These are phyloP conservation scores for Galeopsomyia nigrocyanea DNA, from an alignment of 2,888 invertebrate species.

Conservation along the genomic window DNA sequence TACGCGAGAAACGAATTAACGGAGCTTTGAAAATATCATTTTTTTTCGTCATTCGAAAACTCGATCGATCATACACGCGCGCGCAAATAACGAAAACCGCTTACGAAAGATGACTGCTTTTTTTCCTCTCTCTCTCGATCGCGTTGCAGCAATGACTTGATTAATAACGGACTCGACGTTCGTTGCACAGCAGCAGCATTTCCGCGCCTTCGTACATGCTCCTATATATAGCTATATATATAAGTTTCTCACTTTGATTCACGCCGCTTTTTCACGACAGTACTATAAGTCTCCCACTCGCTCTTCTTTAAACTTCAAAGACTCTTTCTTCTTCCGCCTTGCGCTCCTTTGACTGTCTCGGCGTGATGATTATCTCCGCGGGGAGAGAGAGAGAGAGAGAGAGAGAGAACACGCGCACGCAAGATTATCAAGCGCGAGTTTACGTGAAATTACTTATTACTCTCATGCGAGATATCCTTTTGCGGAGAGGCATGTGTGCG, in stretches of 20 bases:
- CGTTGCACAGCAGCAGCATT: conserved; percentile 54
- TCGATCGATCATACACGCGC: no score
- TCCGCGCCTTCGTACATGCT: conserved; percentile 48
- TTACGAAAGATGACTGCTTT: conserved; percentile 16
- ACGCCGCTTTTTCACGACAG: conserved; percentile 37
- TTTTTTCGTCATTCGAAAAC: no score
- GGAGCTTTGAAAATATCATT: no score
- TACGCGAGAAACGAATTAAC: no score
- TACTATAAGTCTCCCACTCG: conserved; percentile 1
- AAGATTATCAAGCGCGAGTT: not conserved
- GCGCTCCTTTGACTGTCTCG: conserved; percentile 32
- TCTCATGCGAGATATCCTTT: not conserved
- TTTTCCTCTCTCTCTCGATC: conserved; percentile 46
- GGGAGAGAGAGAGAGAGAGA: no score
- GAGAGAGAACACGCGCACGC: not conserved
- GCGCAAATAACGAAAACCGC: not conserved
- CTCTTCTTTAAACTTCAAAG: conserved; percentile 22
- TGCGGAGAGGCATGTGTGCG: not conserved
- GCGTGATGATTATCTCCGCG: conserved; percentile 2
- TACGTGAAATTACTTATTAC: conserved; percentile 35
- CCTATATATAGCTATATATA: conserved; percentile 20
- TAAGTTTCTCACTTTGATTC: conserved; percentile 45
- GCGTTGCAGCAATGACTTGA: conserved; percentile 63
- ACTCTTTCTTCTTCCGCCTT: conserved; percentile 32
- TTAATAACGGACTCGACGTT: conserved; percentile 63